Percentiles rank a stretch among this genome's conserved stretches.
phyloP scores from a whole-genome alignment of 2,888 invertebrate genomes.

The Tanytarsus gracilentus region DNA sequence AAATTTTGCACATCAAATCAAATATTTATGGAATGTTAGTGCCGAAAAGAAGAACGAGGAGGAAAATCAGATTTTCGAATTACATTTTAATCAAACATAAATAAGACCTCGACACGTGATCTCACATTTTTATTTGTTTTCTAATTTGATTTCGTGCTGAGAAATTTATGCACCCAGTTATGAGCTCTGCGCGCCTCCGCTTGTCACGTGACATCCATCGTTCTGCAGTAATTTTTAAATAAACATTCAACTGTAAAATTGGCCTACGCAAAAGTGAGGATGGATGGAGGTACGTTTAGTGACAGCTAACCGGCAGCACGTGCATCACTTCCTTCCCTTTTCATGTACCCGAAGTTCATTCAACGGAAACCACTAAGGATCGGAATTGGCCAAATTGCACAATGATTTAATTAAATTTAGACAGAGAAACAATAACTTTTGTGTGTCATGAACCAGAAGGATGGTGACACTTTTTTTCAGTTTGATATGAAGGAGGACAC shows the following conservation, averaged over 20 bases:
- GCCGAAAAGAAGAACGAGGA: too few species aligned
- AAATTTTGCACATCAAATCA: slow-evolving; percentile 28
- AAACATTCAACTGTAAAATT: slow-evolving; percentile 27
- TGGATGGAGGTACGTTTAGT: background rate
- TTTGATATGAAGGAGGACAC: too few species aligned
- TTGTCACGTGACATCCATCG: slow-evolving; percentile 15
- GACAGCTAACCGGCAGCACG: slow-evolving; percentile 23
- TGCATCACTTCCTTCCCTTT: slow-evolving; percentile 4
- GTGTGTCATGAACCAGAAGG: too few species aligned
- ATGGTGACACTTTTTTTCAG: too few species aligned
- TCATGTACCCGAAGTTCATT: slow-evolving; percentile 10
- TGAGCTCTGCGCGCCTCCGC: slow-evolving; percentile 16
- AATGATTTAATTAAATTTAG: too few species aligned
- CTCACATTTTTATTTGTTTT: slow-evolving; percentile 26
- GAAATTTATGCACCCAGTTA: slow-evolving; percentile 22
- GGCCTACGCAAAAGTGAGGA: background rate
- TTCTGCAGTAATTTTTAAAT: slow-evolving; percentile 18
- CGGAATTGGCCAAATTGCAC: too few species aligned
- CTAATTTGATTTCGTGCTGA: slow-evolving; percentile 16
- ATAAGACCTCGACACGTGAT: slow-evolving; percentile 21
- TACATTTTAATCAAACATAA: slow-evolving; percentile 24
- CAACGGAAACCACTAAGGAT: too few species aligned
- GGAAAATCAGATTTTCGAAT: slow-evolving; percentile 5
- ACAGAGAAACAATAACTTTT: too few species aligned
- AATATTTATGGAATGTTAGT: slow-evolving; percentile 27